A percentile compares a stretch with the other conserved stretches of the same genome.
These are phyloP conservation scores for Diplodus puntazzo DNA, from an alignment of 2,797 vertebrate genomes.

Conservation along the genomic window DNA sequence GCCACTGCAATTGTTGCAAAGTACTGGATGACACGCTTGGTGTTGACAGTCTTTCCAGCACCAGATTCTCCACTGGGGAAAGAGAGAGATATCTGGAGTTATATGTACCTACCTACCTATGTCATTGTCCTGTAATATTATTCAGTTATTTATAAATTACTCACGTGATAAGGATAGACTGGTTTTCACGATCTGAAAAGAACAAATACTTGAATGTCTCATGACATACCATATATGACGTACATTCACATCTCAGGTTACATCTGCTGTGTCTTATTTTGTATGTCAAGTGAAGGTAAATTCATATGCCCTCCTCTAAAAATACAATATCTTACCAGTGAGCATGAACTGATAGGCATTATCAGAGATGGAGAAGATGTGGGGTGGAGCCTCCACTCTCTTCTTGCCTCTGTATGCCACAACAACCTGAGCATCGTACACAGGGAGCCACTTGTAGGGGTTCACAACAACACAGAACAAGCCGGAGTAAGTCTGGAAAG, in stretches of 20 bases:
- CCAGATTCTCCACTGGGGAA: conserved; percentile 48
- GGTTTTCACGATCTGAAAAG: conserved; percentile 87
- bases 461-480: conserved; percentile 85
- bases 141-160: conserved; percentile 50
- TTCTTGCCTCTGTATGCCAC: conserved; percentile 67
- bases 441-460: conserved; percentile 91
- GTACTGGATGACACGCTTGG: conserved; percentile 81
- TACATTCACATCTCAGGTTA: neutral
- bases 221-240: neutral
- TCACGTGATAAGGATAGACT: conserved; percentile 90
- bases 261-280: neutral
- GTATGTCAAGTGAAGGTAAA: neutral
- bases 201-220: conserved; percentile 1
- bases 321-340: conserved; percentile 53
- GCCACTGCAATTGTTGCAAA: conserved; percentile 74
- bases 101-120: neutral
- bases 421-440: conserved; percentile 66
- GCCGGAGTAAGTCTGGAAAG: conserved; percentile 80
- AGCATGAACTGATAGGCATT: conserved; percentile 89
- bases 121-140: neutral
- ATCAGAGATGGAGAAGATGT: conserved; percentile 75
- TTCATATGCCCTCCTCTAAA: neutral
- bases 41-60: conserved; percentile 81
- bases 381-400: conserved; percentile 78
- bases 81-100: neutral